Conservation (phyloP, 2,888 invertebrate species). For the Tenthredo distinguenda region DNA sequence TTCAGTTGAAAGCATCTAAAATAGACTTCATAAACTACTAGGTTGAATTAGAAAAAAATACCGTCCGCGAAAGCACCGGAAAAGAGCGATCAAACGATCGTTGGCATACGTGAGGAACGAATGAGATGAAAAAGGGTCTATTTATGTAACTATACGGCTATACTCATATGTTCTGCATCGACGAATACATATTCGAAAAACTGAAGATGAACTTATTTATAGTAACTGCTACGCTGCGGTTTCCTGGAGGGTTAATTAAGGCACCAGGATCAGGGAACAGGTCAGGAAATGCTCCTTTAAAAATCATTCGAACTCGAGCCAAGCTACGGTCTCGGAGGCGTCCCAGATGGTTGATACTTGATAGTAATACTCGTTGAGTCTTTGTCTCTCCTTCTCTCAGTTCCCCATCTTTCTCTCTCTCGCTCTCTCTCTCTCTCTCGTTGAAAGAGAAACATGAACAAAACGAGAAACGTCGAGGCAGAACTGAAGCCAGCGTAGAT, state of each 20-base stretch:
- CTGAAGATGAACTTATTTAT: slow-evolving; percentile 17
- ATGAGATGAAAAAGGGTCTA: slow-evolving; percentile 30
- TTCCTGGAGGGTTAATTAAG: slow-evolving; percentile 44
- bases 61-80: slow-evolving; percentile 36
- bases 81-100: slow-evolving; percentile 41
- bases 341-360: slow-evolving; percentile 46
- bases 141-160: slow-evolving; percentile 8
- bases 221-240: not conserved
- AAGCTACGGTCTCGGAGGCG: slow-evolving; percentile 4
- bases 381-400: slow-evolving; percentile 25
- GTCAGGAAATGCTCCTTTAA: slow-evolving; percentile 36
- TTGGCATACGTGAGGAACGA: slow-evolving; percentile 33
- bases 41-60: slow-evolving; percentile 25
- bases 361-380: slow-evolving; percentile 40
- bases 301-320: slow-evolving; percentile 29
- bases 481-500: slow-evolving; percentile 32
- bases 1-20: slow-evolving; percentile 23
- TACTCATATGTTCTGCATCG: not conserved
- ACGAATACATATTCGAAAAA: slow-evolving; percentile 17
- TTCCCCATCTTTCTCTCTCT: not conserved
- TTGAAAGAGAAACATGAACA: slow-evolving; percentile 1
- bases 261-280: slow-evolving; percentile 39
- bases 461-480: slow-evolving; percentile 16
- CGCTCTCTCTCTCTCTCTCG: not conserved
- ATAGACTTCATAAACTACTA: slow-evolving; percentile 24